Evolutionary conservation across 2,113 vertebrate genomes (phyloP).

Genomic region (Actenoides lindsayi): DNA sequence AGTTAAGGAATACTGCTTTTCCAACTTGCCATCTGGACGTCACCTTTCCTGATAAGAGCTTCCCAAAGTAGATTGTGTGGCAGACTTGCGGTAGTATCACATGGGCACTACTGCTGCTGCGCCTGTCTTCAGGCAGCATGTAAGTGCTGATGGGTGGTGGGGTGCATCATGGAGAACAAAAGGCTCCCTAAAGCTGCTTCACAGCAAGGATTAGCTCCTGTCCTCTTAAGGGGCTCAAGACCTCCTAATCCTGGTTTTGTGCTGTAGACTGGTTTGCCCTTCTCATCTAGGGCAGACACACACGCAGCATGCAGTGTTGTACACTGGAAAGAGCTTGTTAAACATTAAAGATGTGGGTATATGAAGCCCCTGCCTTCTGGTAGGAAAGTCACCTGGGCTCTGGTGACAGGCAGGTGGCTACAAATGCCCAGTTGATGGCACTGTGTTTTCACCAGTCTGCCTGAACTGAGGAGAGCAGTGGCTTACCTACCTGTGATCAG

Average conservation of each 20-base stretch:
- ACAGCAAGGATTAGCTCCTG: neutral
- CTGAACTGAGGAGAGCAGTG: rapidly evolving
- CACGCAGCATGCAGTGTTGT: rapidly evolving
- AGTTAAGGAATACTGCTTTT: neutral
- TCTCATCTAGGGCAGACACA: neutral
- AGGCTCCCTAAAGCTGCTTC: neutral
- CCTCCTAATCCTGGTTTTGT: neutral
- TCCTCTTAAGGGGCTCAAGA: neutral
- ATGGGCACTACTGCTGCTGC: neutral
- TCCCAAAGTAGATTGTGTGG: neutral
- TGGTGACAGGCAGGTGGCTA: neutral
- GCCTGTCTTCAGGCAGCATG: neutral
- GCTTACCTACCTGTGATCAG: neutral
- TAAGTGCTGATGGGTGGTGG: neutral
- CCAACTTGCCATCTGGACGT: neutral
- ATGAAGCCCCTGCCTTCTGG: neutral
- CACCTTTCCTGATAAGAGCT: neutral
- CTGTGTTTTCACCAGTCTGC: neutral
- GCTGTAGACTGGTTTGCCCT: neutral
- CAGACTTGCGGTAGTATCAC: neutral
- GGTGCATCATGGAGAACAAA: rapidly evolving
- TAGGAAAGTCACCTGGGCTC: rapidly evolving
- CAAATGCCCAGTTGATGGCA: neutral
- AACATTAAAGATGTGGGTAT: rapidly evolving
- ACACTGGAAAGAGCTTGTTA: rapidly evolving